phyloP scores from a whole-genome alignment of 2,113 vertebrate genomes.

The Piprites chloris region DNA sequence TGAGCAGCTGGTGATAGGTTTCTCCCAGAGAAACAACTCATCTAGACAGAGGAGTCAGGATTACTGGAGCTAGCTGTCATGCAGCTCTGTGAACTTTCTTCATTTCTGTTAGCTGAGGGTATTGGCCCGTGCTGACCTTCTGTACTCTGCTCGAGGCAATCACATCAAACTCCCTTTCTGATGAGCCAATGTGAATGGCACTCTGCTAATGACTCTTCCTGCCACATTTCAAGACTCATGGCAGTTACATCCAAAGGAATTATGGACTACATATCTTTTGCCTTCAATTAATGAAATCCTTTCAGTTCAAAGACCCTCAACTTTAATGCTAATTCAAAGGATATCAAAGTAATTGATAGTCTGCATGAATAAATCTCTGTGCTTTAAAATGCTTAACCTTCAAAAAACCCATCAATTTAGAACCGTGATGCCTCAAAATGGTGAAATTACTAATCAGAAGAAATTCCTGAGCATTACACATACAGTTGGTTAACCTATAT shows the following conservation, averaged over 20 bases:
- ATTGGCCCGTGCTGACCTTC: conserved; percentile 28
- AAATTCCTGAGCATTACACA: background rate
- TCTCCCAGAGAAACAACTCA: conserved; percentile 38
- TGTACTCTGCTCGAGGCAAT: conserved; percentile 57
- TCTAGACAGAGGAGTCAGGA: conserved; percentile 37
- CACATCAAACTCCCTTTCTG: conserved; percentile 50
- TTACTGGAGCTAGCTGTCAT: conserved; percentile 50
- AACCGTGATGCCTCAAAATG: background rate
- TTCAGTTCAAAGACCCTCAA: conserved; percentile 27
- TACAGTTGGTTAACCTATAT: background rate
- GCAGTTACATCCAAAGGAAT: conserved; percentile 50
- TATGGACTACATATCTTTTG: conserved; percentile 25
- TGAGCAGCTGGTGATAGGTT: conserved; percentile 10
- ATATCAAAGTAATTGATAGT: conserved; percentile 50
- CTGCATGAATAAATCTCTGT: conserved; percentile 21
- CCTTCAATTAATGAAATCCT: conserved; percentile 52
- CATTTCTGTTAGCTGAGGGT: conserved; percentile 33
- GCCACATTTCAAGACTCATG: conserved; percentile 50
- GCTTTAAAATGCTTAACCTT: conserved; percentile 50
- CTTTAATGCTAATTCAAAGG: conserved; percentile 44
- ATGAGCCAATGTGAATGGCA: conserved; percentile 25
- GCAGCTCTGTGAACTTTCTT: conserved; percentile 12
- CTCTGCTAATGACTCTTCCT: conserved; percentile 61
- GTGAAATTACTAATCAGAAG: conserved; percentile 14
- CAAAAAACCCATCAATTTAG: conserved; percentile 10